Evolutionary conservation across 2,797 vertebrate genomes (phyloP).

Genomic region (Erpetoichthys calabaricus): DNA sequence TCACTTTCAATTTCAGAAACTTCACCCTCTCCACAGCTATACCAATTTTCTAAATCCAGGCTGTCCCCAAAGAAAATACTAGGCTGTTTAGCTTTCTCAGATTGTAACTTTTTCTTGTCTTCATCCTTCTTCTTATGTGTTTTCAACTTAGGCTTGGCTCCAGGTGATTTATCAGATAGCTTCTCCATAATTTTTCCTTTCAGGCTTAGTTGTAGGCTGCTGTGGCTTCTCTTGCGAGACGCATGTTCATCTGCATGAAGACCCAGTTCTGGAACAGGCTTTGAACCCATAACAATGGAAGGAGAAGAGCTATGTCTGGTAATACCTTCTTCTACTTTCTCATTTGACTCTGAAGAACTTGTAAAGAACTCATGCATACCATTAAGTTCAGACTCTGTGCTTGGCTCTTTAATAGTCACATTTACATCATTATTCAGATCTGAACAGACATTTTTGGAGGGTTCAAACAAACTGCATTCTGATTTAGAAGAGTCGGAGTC

Average conservation of each 20-base stretch:
- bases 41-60: conserved; percentile 96
- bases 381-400: conserved; percentile 56
- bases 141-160: conserved; percentile 88
- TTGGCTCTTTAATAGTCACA: conserved; percentile 38
- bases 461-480: conserved; percentile 33
- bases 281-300: conserved; percentile 68
- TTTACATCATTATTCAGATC: conserved; percentile 32
- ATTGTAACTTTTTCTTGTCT: conserved; percentile 64
- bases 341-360: conserved; percentile 43
- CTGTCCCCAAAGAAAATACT: conserved; percentile 94
- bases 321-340: conserved; percentile 33
- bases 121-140: conserved; percentile 74
- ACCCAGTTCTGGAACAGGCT: conserved; percentile 44
- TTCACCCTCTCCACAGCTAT: conserved; percentile 95
- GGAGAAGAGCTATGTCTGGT: conserved; percentile 83
- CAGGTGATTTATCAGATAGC: conserved; percentile 75
- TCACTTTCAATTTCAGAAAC: conserved; percentile 97
- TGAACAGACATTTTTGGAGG: conserved; percentile 18
- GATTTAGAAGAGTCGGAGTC: conserved; percentile 52
- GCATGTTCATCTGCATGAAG: conserved; percentile 50
- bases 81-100: conserved; percentile 68
- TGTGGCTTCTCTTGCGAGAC: conserved; percentile 77
- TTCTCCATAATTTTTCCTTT: conserved; percentile 83
- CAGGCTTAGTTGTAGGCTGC: conserved; percentile 86
- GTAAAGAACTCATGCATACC: conserved; percentile 65